Percentiles rank a stretch among this genome's conserved stretches.
phyloP scores from a whole-genome alignment of 2,888 invertebrate species.

The Tetragnatha montana region DNA sequence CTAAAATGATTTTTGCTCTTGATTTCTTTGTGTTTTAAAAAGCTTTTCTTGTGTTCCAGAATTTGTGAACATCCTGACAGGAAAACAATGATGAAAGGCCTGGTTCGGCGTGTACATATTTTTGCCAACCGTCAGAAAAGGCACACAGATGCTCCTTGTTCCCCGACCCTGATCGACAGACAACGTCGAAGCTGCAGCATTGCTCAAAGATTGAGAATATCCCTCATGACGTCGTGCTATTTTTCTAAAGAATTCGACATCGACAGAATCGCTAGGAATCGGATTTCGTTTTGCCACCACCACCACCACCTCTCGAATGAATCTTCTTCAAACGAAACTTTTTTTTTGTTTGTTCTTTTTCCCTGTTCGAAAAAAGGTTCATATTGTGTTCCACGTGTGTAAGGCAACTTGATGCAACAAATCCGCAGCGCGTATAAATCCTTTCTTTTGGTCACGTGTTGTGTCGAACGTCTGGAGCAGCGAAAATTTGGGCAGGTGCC shows the following conservation, averaged over 20 bases:
- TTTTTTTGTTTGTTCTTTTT: background rate
- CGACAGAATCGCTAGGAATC: background rate
- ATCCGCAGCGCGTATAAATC: background rate
- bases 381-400: background rate
- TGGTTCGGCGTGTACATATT: slow-evolving; percentile 49
- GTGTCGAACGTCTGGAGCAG: background rate
- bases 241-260: slow-evolving; percentile 29
- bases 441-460: background rate
- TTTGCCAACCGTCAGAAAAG: slow-evolving; percentile 47
- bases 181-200: slow-evolving; percentile 2
- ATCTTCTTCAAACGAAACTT: background rate
- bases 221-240: slow-evolving; percentile 45
- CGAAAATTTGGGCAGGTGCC: slow-evolving; percentile 15
- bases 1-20: too few relatives aligned
- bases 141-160: slow-evolving; percentile 11
- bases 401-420: background rate
- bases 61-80: slow-evolving; percentile 89
- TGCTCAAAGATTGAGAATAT: slow-evolving; percentile 31
- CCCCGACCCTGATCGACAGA: slow-evolving; percentile 35
- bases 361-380: background rate
- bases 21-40: background rate
- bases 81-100: slow-evolving; percentile 80
- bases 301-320: background rate
- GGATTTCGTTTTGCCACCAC: background rate
- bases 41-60: slow-evolving; percentile 79